These are phyloP conservation scores for Coregonus sp. DNA, from an alignment of 2,797 vertebrate genomes.

Conservation along the genomic window DNA sequence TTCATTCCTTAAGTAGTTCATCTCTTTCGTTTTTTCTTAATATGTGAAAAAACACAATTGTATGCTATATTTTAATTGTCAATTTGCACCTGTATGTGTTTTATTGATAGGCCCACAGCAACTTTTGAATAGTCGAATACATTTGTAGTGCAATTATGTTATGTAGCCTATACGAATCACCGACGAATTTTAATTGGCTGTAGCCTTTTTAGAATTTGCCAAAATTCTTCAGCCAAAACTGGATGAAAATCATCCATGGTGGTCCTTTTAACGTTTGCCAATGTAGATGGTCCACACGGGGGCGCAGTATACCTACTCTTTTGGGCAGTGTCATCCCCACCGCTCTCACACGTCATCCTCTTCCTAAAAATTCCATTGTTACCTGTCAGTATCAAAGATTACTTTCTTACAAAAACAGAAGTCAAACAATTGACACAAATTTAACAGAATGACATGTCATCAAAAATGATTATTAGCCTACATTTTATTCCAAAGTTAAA, in stretches of 20 bases:
- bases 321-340: background rate
- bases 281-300: slow-evolving; percentile 25
- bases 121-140: background rate
- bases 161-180: background rate
- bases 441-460: background rate
- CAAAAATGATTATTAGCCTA: no score
- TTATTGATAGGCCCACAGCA: background rate
- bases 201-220: background rate
- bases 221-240: background rate
- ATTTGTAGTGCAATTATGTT: background rate
- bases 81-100: background rate
- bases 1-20: background rate
- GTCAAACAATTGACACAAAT: no score
- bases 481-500: no score
- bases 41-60: background rate
- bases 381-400: background rate
- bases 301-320: slow-evolving; percentile 15
- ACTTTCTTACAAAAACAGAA: background rate
- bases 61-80: background rate
- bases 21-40: background rate
- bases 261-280: background rate
- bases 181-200: background rate
- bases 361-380: background rate
- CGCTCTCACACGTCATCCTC: background rate
- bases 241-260: background rate